Percentiles rank a stretch among this genome's conserved stretches.
phyloP scores from a whole-genome alignment of 2,797 vertebrate genomes.

The Phalloptychus januarius region DNA sequence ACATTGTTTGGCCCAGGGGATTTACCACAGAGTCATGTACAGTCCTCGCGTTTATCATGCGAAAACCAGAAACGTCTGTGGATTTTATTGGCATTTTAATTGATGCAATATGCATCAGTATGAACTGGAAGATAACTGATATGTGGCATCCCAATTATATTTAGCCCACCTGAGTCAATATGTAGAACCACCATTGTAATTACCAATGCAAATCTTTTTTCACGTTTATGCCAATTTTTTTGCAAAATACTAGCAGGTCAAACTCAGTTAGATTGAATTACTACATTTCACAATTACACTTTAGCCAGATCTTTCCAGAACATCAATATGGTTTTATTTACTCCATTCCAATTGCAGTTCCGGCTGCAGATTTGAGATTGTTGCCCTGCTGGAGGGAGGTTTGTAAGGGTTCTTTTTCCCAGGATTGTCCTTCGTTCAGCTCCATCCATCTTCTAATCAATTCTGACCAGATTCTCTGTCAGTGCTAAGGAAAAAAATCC shows the following conservation, averaged over 20 bases:
- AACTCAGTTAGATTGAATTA: neutral
- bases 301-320: neutral
- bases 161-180: neutral
- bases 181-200: neutral
- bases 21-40: neutral
- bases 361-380: neutral
- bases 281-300: neutral
- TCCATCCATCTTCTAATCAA: neutral
- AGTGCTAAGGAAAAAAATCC: neutral
- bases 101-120: neutral
- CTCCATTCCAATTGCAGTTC: neutral
- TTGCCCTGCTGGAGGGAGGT: neutral
- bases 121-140: neutral
- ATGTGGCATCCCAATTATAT: neutral
- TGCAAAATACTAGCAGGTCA: neutral
- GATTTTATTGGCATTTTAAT: neutral
- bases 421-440: neutral
- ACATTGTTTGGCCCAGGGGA: conserved; percentile 45
- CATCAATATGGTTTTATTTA: neutral
- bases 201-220: neutral
- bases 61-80: neutral
- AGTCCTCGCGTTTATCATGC: neutral
- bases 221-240: neutral
- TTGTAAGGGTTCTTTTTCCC: neutral
- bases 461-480: neutral